These are phyloP conservation scores for Sphenodon punctatus DNA, from an alignment of 2,797 vertebrate genomes.

Conservation along the genomic window DNA sequence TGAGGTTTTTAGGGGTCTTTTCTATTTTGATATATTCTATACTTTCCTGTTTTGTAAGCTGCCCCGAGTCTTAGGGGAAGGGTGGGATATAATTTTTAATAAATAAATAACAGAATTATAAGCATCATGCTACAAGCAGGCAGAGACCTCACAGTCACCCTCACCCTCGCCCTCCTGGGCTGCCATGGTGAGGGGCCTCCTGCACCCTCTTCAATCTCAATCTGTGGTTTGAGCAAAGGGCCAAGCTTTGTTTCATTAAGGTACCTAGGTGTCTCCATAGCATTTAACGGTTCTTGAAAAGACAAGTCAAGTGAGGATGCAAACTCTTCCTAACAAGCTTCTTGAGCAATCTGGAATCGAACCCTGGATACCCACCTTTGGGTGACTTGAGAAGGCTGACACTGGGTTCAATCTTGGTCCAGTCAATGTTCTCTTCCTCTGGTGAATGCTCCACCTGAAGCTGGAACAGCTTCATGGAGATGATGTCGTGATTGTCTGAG, in stretches of 20 bases:
- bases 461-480: constrained; percentile 98
- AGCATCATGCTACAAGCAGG: no score
- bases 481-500: constrained; percentile 96
- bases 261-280: not conserved
- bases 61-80: no score
- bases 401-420: constrained; percentile 96
- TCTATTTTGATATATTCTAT: no score
- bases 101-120: no score
- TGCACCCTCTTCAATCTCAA: not conserved
- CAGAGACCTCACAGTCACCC: no score
- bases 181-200: no score
- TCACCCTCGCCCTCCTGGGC: no score
- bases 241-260: not conserved
- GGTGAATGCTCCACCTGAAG: constrained; percentile 93
- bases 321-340: not conserved
- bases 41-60: no score
- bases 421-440: constrained; percentile 93
- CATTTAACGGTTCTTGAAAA: not conserved
- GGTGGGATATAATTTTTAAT: no score
- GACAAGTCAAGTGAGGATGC: not conserved
- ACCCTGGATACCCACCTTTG: constrained; percentile 81
- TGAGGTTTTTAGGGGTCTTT: no score
- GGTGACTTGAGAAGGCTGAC: constrained; percentile 94
- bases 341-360: not conserved
- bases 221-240: not conserved